A percentile compares a stretch with the other conserved stretches of the same genome.
phyloP scores from a whole-genome alignment of 2,888 invertebrate genomes.

The Beris chalybata region DNA sequence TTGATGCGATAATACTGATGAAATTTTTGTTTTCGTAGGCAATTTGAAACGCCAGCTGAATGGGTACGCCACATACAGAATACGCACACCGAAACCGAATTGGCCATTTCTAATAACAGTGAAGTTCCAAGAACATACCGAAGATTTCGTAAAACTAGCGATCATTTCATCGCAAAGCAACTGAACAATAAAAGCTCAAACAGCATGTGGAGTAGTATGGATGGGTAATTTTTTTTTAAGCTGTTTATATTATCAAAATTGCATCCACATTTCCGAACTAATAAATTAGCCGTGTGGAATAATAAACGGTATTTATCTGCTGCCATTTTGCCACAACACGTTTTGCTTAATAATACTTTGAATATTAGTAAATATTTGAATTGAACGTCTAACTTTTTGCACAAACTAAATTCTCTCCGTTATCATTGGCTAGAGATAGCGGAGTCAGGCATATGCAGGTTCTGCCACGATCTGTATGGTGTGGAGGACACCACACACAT shows the following conservation, averaged over 20 bases:
- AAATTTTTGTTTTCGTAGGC: constrained; percentile 42
- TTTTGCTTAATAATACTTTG: no score
- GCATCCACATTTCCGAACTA: neutral
- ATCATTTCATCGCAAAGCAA: constrained; percentile 49
- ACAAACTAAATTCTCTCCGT: no score
- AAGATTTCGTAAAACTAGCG: constrained; percentile 44
- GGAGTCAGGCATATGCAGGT: no score
- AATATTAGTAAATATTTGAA: no score
- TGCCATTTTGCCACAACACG: no score
- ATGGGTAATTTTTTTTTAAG: no score
- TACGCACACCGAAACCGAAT: constrained; percentile 78
- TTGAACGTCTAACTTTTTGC: no score
- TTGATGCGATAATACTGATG: neutral
- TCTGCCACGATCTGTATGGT: no score
- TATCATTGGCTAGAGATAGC: no score
- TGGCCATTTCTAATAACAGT: constrained; percentile 75
- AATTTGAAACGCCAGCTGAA: constrained; percentile 77
- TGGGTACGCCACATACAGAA: constrained; percentile 87
- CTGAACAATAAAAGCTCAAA: constrained; percentile 7
- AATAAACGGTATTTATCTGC: no score
- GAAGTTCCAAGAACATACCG: constrained; percentile 61
- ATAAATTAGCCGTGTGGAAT: no score
- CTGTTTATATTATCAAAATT: neutral
- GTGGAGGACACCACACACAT: no score
- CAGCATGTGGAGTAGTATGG: constrained; percentile 2